Conservation (phyloP, 2,888 invertebrate genomes). For the Apamea epomidion region DNA sequence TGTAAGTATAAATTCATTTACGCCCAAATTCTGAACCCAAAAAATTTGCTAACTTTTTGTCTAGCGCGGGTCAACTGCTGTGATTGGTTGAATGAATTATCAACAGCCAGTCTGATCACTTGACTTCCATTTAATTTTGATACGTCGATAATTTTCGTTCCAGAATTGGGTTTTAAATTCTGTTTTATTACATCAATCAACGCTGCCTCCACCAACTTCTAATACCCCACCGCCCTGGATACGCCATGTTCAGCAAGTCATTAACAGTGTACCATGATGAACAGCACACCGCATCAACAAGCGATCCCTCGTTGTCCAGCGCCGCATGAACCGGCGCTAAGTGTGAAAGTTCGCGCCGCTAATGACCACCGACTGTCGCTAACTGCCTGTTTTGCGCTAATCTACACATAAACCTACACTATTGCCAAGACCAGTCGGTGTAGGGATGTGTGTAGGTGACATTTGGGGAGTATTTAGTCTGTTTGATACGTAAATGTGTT, state of each 20-base stretch:
- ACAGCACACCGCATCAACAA: constrained; percentile 24
- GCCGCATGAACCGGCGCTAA: constrained; percentile 58
- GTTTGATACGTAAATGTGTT: neutral
- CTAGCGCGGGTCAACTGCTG: neutral
- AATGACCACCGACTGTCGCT: constrained; percentile 62
- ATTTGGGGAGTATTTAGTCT: no score
- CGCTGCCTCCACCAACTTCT: neutral
- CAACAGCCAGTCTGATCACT: neutral
- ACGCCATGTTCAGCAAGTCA: neutral
- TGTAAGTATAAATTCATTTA: neutral
- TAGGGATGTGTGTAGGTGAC: constrained; percentile 31
- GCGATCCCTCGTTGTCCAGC: constrained; percentile 8
- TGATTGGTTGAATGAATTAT: neutral
- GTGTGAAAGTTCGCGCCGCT: constrained; percentile 59
- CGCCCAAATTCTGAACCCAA: neutral
- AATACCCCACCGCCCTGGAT: no score
- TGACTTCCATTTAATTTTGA: neutral
- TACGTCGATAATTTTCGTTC: neutral
- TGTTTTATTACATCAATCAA: neutral
- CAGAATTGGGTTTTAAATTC: neutral
- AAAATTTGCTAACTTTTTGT: neutral
- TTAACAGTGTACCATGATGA: constrained; percentile 29
- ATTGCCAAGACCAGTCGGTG: constrained; percentile 28
- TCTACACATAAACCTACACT: constrained; percentile 55
- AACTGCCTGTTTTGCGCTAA: constrained; percentile 62